Base-by-base conservation (phyloP, 2,797 vertebrate genomes). In the Myiothlypis coronata region DNA sequence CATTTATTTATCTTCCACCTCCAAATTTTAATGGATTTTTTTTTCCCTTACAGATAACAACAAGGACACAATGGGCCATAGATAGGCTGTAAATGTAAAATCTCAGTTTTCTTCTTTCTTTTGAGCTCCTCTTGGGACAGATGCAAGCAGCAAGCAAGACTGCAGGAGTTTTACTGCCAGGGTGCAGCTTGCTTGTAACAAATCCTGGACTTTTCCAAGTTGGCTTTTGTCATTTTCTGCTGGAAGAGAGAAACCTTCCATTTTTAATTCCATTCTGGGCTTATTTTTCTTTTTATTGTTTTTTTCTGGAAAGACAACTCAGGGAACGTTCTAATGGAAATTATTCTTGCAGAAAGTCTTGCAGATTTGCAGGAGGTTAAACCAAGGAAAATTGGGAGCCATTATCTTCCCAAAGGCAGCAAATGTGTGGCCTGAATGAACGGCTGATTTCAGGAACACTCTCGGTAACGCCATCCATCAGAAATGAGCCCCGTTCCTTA, bases 401-500 rank as follows among this genome's bases (percentile, higher is more conserved):
- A 90, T 97, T 97, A 93, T 97, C 91, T 95, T 86, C 89, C 88
- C 46, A 72, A 74, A 89, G 93, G 88, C 93, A 93, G 96, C 39
- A 82, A 96, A 97, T 80, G 27, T 57, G 41, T 93, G 93, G 85
- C 86, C 79, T 94, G 93, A 96, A 97, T 95, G 82, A 87, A 80
- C 53, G 95, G 83, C 74, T 96, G 95, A 96, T 97, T 96, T 97
- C 76, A 94, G 94, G 72, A 93, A 96, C 86, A 86, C 34, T 43
- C 57, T 81, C 93, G 60, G 88, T 43, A 95, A 97, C 72, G 77
- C 92, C 95, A 87, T 76, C 92, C 87, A 92, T 96, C 96, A 88
- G 78, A 95, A 97, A 97, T 72, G 93, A 97, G 97, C 89, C 96
- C 93, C 74, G 71, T 95, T 97, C 96, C 94, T 97, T 97, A 97